Evolutionary conservation across 2,113 vertebrate species (phyloP).

Genomic region (Percina caprodes): DNA sequence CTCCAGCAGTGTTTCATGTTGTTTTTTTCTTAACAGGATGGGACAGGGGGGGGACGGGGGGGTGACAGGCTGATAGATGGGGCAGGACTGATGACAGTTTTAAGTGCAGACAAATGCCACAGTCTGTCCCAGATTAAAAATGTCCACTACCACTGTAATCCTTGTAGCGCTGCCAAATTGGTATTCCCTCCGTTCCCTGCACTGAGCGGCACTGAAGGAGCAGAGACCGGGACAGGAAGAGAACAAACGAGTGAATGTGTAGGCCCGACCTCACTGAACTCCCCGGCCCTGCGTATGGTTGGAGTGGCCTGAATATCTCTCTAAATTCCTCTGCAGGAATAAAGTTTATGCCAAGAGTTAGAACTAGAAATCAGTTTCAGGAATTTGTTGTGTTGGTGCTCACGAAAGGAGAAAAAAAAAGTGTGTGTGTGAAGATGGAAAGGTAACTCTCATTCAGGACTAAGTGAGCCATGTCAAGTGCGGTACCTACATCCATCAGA

Average conservation of each 20-base stretch:
- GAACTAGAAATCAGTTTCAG: constrained; percentile 10
- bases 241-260: background rate
- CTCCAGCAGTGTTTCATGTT: constrained; percentile 54
- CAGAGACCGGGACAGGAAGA: constrained; percentile 23
- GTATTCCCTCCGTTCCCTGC: constrained; percentile 62
- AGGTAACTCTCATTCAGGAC: no score
- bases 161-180: constrained; percentile 73
- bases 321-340: constrained; percentile 1
- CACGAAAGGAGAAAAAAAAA: background rate
- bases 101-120: constrained; percentile 75
- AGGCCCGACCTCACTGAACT: constrained; percentile 7
- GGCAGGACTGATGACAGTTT: constrained; percentile 62
- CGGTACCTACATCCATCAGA: no score
- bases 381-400: background rate
- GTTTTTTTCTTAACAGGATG: constrained; percentile 28
- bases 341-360: background rate
- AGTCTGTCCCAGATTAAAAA: constrained; percentile 80
- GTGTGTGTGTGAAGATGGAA: no score
- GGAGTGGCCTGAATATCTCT: background rate
- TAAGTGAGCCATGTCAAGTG: no score
- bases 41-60: background rate
- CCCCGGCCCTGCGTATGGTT: background rate
- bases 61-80: constrained; percentile 41
- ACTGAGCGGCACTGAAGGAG: constrained; percentile 23
- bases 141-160: constrained; percentile 73